Evolutionary conservation across 1,140 invertebrate genomes (phyloP).

Genomic region (Lucilia sericata): DNA sequence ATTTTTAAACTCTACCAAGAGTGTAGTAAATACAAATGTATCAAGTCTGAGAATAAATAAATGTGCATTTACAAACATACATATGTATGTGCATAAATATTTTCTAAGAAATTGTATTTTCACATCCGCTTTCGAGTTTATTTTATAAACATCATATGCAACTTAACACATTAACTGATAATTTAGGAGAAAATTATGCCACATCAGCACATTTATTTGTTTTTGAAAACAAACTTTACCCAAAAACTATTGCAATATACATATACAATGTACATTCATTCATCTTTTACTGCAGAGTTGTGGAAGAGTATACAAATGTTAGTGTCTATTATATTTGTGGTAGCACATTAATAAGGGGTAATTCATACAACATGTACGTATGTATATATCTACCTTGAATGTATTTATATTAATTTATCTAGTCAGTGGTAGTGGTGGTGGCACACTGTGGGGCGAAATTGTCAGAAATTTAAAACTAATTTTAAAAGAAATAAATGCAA

Average conservation of each 20-base stretch:
- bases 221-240: background rate
- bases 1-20: no score
- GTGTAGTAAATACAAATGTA: background rate
- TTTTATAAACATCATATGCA: background rate
- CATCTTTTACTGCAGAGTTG: background rate
- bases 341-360: no score
- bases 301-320: no score
- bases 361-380: no score
- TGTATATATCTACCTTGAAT: no score
- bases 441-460: no score
- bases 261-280: background rate
- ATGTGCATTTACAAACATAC: background rate
- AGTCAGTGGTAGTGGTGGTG: no score
- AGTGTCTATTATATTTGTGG: no score
- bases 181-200: background rate
- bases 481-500: no score
- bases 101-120: background rate
- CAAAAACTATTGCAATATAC: background rate
- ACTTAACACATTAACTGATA: slow-evolving; percentile 21
- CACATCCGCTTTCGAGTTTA: background rate
- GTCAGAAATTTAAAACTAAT: no score
- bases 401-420: no score
- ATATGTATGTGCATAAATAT: background rate
- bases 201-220: slow-evolving; percentile 28
- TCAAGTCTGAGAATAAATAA: background rate